A percentile compares a stretch with the other conserved stretches of the same genome.
Conservation (phyloP, 1,140 invertebrate species). For the Maniola jurtina region DNA sequence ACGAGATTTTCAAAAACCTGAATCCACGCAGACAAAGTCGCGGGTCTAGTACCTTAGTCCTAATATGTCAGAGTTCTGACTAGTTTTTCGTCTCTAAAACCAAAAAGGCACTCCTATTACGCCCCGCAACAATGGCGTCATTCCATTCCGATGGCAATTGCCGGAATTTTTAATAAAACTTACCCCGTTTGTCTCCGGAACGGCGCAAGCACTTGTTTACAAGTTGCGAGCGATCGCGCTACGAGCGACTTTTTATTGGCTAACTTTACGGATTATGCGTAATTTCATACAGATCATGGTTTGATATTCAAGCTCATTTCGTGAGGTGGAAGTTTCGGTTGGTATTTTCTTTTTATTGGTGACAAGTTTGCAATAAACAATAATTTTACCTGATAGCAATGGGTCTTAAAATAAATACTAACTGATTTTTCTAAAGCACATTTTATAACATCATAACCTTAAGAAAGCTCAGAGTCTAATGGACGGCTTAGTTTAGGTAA, state of each 20-base stretch:
- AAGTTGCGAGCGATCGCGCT: slow-evolving; percentile 11
- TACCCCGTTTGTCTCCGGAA: slow-evolving; percentile 11
- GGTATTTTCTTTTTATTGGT: not conserved
- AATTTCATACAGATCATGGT: slow-evolving; percentile 13
- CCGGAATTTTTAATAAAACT: slow-evolving; percentile 22
- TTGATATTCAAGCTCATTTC: slow-evolving; percentile 3
- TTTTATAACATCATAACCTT: too few species aligned
- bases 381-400: too few species aligned
- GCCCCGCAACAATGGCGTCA: slow-evolving; percentile 3
- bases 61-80: not conserved
- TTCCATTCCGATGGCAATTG: slow-evolving; percentile 11
- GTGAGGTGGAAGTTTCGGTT: not conserved
- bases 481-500: too few species aligned
- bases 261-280: slow-evolving; percentile 16
- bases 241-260: slow-evolving; percentile 9
- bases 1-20: too few species aligned
- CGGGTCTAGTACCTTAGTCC: too few species aligned
- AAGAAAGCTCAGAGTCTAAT: too few species aligned
- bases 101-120: not conserved
- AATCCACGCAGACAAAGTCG: too few species aligned
- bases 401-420: too few species aligned
- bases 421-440: too few species aligned
- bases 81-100: not conserved
- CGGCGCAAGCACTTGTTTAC: slow-evolving; percentile 20
- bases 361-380: not conserved